Conservation (phyloP, 2,797 vertebrate genomes). For the Podarcis siculus region DNA sequence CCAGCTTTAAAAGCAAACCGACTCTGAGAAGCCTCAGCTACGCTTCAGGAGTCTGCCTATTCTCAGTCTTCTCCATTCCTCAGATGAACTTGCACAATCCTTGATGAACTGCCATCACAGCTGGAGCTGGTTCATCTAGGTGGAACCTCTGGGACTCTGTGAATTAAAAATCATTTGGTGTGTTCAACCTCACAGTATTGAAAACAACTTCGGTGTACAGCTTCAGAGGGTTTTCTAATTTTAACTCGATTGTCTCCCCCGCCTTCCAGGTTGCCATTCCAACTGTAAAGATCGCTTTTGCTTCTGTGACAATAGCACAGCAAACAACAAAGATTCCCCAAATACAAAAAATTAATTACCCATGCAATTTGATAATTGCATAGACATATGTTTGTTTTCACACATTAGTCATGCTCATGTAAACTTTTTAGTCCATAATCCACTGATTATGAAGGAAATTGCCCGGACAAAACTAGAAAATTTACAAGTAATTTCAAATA, state of each 20-base stretch:
- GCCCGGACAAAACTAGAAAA: neutral
- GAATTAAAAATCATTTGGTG: neutral
- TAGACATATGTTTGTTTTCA: constrained; percentile 23
- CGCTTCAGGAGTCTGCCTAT: neutral
- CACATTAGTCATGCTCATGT: constrained; percentile 2
- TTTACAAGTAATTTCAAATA: constrained; percentile 7
- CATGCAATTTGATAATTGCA: constrained; percentile 25
- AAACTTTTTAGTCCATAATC: constrained; percentile 3
- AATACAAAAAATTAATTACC: constrained; percentile 31
- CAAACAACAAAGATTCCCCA: constrained; percentile 11
- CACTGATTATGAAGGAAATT: constrained; percentile 19
- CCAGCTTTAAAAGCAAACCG: neutral
- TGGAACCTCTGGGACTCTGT: neutral
- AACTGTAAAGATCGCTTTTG: neutral
- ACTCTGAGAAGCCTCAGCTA: neutral
- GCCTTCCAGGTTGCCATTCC: neutral
- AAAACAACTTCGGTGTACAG: neutral
- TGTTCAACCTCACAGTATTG: neutral
- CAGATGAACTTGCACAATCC: neutral
- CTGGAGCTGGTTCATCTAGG: neutral
- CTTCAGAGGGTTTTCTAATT: neutral
- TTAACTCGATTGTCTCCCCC: neutral
- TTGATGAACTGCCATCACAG: neutral
- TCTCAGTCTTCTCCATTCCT: neutral
- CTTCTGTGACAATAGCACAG: neutral